phyloP scores from a whole-genome alignment of 2,113 vertebrate species.

The Labeo rohita region DNA sequence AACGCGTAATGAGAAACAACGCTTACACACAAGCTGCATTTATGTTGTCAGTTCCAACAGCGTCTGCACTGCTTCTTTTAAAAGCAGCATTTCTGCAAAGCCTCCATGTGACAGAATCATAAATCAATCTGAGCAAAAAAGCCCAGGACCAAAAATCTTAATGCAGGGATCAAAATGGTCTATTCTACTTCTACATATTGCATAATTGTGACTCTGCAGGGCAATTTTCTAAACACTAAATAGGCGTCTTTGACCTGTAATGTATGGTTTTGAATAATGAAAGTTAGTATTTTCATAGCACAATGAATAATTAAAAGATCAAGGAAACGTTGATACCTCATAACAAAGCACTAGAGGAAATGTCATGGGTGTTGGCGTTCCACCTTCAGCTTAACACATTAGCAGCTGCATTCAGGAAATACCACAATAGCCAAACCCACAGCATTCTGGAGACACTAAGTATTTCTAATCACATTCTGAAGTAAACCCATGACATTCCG shows the following conservation, averaged over 20 bases:
- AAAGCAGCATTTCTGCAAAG: not conserved
- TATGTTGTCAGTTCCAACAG: not conserved
- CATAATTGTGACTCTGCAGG: not conserved
- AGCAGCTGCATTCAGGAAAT: not conserved
- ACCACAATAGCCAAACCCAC: not conserved
- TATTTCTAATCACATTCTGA: constrained; percentile 1
- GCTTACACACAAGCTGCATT: too few species aligned
- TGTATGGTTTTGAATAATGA: not conserved
- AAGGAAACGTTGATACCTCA: not conserved
- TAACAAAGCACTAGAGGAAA: not conserved
- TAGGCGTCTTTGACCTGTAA: not conserved
- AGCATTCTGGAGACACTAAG: not conserved
- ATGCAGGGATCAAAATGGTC: too few species aligned
- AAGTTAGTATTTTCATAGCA: not conserved
- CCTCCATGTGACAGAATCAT: not conserved
- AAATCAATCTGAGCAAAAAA: not conserved
- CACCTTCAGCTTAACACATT: not conserved
- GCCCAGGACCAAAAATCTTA: too few species aligned
- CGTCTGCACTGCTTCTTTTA: not conserved
- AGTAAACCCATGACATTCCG: constrained; percentile 8
- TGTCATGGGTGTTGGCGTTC: not conserved
- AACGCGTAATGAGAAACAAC: too few species aligned
- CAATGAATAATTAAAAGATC: not conserved
- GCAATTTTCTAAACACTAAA: not conserved
- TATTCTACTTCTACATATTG: not conserved